Base-by-base conservation (phyloP, 2,797 vertebrate genomes). In the Orientallactaga sibirica region DNA sequence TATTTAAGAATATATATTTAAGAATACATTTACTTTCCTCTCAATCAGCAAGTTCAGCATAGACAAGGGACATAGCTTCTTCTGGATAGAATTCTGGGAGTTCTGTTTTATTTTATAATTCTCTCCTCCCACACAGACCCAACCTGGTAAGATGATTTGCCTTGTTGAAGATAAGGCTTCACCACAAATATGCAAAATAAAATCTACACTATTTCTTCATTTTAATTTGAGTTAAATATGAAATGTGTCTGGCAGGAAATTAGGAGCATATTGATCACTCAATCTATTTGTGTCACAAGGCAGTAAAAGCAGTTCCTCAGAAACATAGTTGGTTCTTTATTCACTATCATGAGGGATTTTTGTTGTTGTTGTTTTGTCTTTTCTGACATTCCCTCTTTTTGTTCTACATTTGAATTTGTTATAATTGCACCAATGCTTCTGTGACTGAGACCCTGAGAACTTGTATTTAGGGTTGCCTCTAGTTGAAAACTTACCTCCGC, bases 321-420 rank as follows among this genome's bases (percentile, higher is more conserved):
- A 80, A 91, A 61, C 92, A 48, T 24, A 29, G 1, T 41, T 77
- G 48, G 24, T 88, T 95, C 83, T 90, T 87, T 80, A 73, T 48
- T 86, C 5, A 77, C 22, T 37, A 43, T 48, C 48, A 48, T 48
- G 48, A 48, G 48, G 33, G 33, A 2, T 3, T 61, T 61, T 20
- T 84, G 33, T 37, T 37, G 33, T 37, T 37, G 33, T 92, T 52
- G 66, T 73, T 94, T 82, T 68, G n/a, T 86, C 22, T 70, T 90
- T 86, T 78, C 55, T 81, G 19, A 8, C 41, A 9, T 77, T 82
- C 74, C 81, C 25, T 80, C 7, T 68, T 94, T 61, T 94, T 80
- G 62, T 15, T 96, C 76, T 94, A 22, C 64, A 84, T 94, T 95
- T 95, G 79, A 86, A 79, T 94, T 90, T 83, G 52, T 68, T 67